Conservation (phyloP, 23 tunicate species). For the Aplidium turbinatum region DNA sequence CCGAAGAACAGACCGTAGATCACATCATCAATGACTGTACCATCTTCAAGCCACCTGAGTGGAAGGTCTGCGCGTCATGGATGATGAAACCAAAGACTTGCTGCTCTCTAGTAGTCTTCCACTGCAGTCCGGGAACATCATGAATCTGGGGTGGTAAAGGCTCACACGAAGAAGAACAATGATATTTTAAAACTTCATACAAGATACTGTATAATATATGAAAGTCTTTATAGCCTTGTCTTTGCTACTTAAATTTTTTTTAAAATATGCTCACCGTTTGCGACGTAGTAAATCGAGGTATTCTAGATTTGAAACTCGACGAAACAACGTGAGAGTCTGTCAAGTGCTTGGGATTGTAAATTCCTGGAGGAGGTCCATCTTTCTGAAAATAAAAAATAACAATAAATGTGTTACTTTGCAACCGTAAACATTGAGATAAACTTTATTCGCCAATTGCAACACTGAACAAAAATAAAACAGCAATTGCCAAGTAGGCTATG, state of each 20-base stretch:
- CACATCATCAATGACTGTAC: too few species aligned
- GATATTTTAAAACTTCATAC: neutral
- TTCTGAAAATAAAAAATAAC: slow-evolving; percentile 40
- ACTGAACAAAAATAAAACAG: too few species aligned
- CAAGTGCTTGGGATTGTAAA: slow-evolving; percentile 50
- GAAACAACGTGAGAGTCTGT: slow-evolving; percentile 42
- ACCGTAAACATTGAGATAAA: too few species aligned
- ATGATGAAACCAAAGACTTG: too few species aligned
- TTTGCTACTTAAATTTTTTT: neutral
- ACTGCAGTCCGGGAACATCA: too few species aligned
- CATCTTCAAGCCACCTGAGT: too few species aligned
- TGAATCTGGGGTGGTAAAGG: neutral
- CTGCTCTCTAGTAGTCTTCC: too few species aligned
- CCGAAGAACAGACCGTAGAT: too few species aligned
- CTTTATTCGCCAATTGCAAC: too few species aligned
- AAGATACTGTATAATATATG: neutral
- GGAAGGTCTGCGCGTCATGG: too few species aligned
- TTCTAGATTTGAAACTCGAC: slow-evolving; percentile 79
- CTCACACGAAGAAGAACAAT: neutral
- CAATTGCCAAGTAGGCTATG: too few species aligned
- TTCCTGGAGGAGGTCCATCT: slow-evolving; percentile 90
- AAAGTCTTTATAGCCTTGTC: too few species aligned
- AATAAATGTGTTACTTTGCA: neutral
- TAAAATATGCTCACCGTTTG: slow-evolving; percentile 59
- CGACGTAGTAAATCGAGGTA: slow-evolving; percentile 74